phyloP scores from a whole-genome alignment of 2,113 vertebrate species.

The Cichladusa arquata region DNA sequence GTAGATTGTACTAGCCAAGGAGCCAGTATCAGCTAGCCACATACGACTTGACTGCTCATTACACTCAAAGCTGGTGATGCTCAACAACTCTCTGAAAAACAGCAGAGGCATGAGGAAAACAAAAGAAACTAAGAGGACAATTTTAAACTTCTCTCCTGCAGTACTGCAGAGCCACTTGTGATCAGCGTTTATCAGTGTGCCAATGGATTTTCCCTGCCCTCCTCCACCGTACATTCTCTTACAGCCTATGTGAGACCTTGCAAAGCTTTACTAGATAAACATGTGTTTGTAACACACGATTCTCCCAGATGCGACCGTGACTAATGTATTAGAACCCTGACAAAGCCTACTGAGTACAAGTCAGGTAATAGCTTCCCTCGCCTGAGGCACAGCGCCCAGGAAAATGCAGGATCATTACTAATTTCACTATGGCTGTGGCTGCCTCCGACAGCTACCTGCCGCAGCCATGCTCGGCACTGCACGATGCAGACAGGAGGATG shows the following conservation, averaged over 20 bases:
- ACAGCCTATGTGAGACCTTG: neutral
- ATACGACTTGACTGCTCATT: neutral
- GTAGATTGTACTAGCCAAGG: neutral
- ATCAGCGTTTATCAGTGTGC: neutral
- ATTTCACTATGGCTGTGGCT: neutral
- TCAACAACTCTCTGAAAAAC: neutral
- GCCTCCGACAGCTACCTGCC: constrained; percentile 33
- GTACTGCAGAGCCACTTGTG: neutral
- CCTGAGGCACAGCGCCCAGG: neutral
- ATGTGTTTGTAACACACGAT: neutral
- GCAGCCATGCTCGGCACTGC: neutral
- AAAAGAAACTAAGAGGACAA: neutral
- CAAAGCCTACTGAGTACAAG: neutral
- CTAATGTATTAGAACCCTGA: neutral
- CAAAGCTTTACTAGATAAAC: neutral
- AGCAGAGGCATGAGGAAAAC: neutral
- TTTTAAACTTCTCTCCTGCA: neutral
- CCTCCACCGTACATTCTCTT: neutral
- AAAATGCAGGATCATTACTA: neutral
- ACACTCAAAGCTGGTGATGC: neutral
- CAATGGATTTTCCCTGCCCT: neutral
- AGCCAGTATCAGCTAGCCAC: neutral
- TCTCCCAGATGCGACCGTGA: neutral
- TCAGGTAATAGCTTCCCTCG: neutral
- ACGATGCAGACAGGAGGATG: neutral